These are phyloP conservation scores for Operophtera brumata DNA, from an alignment of 2,888 invertebrate genomes.

Conservation along the genomic window DNA sequence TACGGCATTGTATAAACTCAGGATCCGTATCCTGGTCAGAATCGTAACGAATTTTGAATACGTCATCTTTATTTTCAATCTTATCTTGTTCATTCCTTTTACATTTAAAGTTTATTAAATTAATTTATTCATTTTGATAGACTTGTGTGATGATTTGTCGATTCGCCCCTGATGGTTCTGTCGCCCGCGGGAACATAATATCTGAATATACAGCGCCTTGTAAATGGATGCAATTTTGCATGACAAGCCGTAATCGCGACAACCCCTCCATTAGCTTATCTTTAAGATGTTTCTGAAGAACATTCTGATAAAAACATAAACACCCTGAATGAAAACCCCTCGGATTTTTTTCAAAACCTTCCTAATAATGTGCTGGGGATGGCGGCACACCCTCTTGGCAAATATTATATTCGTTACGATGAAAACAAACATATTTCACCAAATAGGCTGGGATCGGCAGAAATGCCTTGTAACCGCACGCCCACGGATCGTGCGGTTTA, in stretches of 20 bases:
- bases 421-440: slow-evolving; percentile 77
- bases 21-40: slow-evolving; percentile 23
- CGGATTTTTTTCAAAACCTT: slow-evolving; percentile 65
- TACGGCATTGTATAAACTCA: slow-evolving; percentile 17
- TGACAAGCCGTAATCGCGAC: slow-evolving; percentile 57
- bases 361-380: slow-evolving; percentile 47
- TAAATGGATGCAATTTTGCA: slow-evolving; percentile 55
- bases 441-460: slow-evolving; percentile 68
- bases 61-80: slow-evolving; percentile 9
- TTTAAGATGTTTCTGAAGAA: slow-evolving; percentile 24
- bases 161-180: slow-evolving; percentile 32
- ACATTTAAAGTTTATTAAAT: too few relatives aligned
- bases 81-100: too few relatives aligned
- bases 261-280: slow-evolving; percentile 37
- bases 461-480: slow-evolving; percentile 75
- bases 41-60: slow-evolving; percentile 20
- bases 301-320: slow-evolving; percentile 39
- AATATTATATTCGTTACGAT: slow-evolving; percentile 64
- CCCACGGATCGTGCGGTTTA: slow-evolving; percentile 75
- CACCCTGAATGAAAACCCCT: slow-evolving; percentile 58
- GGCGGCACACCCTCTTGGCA: slow-evolving; percentile 51
- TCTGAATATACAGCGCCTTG: slow-evolving; percentile 43
- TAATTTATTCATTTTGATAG: too few relatives aligned
- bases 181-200: slow-evolving; percentile 40
- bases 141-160: slow-evolving; percentile 44